Percentiles rank a stretch among this genome's conserved stretches.
Evolutionary conservation across 2,797 vertebrate species (phyloP).

Genomic region (Balearica regulorum): DNA sequence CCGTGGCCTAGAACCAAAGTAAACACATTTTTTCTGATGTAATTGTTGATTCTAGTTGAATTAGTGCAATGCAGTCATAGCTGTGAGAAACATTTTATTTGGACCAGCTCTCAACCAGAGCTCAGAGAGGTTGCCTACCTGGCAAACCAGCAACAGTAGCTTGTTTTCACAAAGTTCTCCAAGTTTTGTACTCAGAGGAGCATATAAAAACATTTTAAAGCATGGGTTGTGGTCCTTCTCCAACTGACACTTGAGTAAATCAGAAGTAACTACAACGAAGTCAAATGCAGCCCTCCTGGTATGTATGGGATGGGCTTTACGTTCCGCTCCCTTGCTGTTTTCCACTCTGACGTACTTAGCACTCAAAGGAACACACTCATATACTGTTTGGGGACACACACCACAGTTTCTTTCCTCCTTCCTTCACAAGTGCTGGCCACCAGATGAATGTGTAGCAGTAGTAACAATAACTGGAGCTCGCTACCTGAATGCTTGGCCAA

Average conservation of each 20-base stretch:
- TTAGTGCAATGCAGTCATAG: constrained; percentile 67
- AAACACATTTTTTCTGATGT: constrained; percentile 81
- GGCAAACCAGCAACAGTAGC: constrained; percentile 63
- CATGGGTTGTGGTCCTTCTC: constrained; percentile 40
- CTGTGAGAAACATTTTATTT: constrained; percentile 75
- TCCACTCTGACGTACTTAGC: background rate
- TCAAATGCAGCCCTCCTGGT: background rate
- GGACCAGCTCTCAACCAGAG: constrained; percentile 60
- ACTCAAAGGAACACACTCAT: background rate
- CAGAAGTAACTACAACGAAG: background rate
- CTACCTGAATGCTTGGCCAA: background rate
- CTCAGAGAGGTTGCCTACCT: constrained; percentile 56
- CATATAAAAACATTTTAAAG: constrained; percentile 61
- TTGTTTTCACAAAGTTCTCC: constrained; percentile 61
- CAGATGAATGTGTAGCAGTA: background rate
- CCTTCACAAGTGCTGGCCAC: background rate
- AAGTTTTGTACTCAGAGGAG: constrained; percentile 52
- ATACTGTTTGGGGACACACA: background rate
- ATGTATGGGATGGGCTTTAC: background rate
- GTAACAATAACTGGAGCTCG: background rate
- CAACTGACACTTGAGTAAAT: constrained; percentile 43
- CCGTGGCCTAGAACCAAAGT: constrained; percentile 76
- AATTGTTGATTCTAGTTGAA: constrained; percentile 77
- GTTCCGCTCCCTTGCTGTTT: background rate
- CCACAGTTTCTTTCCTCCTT: background rate